These are phyloP conservation scores for Drosophila melanica DNA, from an alignment of 1,140 invertebrate genomes.

Conservation along the genomic window DNA sequence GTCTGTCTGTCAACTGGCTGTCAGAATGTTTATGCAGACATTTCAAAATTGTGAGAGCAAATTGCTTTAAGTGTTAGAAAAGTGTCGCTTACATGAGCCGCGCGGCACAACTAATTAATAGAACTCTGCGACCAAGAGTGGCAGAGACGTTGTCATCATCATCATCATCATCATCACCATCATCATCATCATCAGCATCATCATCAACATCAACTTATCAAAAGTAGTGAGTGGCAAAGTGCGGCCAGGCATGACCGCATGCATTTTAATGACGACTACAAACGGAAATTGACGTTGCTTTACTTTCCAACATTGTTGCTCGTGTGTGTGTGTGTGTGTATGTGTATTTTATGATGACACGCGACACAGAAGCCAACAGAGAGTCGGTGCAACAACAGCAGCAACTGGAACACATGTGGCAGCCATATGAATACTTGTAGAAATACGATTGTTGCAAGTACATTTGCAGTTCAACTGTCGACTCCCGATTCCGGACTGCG, in stretches of 20 bases:
- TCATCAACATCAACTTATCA: constrained; percentile 42
- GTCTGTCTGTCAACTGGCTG: constrained; percentile 54
- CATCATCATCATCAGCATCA: constrained; percentile 26
- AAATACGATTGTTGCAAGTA: constrained; percentile 18
- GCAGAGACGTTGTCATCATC: constrained; percentile 21
- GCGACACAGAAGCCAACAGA: constrained; percentile 45
- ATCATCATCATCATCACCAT: constrained; percentile 33
- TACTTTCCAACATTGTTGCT: constrained; percentile 68
- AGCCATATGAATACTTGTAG: constrained; percentile 50
- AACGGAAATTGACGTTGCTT: constrained; percentile 74
- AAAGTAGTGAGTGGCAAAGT: constrained; percentile 42
- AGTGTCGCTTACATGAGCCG: constrained; percentile 54
- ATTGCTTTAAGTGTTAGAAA: constrained; percentile 75
- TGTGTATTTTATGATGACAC: constrained; percentile 66
- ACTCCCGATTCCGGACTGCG: not conserved
- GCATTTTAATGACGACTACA: constrained; percentile 79
- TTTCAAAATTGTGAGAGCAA: constrained; percentile 44
- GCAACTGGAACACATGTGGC: constrained; percentile 51
- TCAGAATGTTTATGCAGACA: constrained; percentile 63
- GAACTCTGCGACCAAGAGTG: constrained; percentile 35
- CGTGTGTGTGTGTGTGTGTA: not conserved
- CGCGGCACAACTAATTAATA: constrained; percentile 66
- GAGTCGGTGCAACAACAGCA: not conserved
- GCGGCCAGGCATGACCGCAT: constrained; percentile 49
- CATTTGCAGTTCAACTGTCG: constrained; percentile 18